Evolutionary conservation across 2,888 invertebrate species (phyloP), one percentile per base, ranked within the genome.

Genomic region (Volucella inanis): DNA sequence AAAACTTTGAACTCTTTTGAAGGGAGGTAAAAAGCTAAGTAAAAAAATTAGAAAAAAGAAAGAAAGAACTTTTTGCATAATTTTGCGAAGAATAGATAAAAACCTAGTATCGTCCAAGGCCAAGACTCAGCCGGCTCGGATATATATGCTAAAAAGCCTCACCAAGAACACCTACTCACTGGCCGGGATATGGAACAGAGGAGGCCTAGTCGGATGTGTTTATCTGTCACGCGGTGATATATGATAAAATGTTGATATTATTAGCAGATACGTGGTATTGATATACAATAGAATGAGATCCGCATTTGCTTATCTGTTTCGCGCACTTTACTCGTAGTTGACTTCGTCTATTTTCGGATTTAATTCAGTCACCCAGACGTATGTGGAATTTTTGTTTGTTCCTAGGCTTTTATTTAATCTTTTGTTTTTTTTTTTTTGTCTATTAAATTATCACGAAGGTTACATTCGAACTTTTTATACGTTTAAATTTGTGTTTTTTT

Each of bases 191-290:
- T n/a, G 12, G 45, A n/a, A 6, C 12, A n/a, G 11, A 15, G 41
- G 31, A 15, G 41, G 8, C 9, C 9, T 39, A 31, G 39, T 15
- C 41, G 14, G n/a, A 52, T 71, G 39, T 59, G 61, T 71, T 71
- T 71, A 61, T 61, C 71, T 71, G 61, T 71, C 71, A 71, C 71
- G 61, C 43, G 43, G 71, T 71, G 71, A 71, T 71, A 61, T 71
- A 71, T 52, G 71, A 71, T 71, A 43, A 61, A 61, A 71, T 71
- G 71, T 61, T 61, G 71, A 71, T 61, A 71, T 43, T 61, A 50
- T 71, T 55, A 50, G 61, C 61, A 31, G 50, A 71, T 71, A 71
- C 50, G 39, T 70, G 41, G 55, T 49, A 57, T 39, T 15, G 68
- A 43, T 45, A 54, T 31, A 39, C 43, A 71, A 71, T 31, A 39